Evolutionary conservation across 2,113 vertebrate species (phyloP).

Genomic region (Verasper variegatus): DNA sequence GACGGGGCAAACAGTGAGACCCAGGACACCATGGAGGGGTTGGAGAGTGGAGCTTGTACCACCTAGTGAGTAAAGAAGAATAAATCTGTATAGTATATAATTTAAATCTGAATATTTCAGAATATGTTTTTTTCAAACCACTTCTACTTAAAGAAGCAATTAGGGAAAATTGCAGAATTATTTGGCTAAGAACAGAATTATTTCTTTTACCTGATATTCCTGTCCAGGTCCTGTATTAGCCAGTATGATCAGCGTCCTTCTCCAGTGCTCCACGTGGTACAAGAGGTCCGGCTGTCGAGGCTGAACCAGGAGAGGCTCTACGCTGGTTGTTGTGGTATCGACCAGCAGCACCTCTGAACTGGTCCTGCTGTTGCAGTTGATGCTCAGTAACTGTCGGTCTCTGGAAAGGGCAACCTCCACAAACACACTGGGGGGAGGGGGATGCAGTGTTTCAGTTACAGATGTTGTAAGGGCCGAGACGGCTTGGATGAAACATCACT

Average conservation of each 20-base stretch:
- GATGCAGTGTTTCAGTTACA: not conserved
- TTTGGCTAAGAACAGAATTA: too few relatives aligned
- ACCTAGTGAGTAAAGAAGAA: constrained; percentile 78
- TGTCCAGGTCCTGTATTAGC: constrained; percentile 87
- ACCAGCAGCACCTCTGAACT: constrained; percentile 92
- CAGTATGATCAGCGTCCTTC: constrained; percentile 87
- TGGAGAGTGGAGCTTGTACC: constrained; percentile 84
- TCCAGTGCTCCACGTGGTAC: constrained; percentile 92
- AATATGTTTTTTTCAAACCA: too few relatives aligned
- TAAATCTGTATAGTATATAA: not conserved
- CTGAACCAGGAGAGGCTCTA: constrained; percentile 86
- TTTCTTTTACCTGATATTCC: constrained; percentile 86
- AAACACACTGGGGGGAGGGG: constrained; percentile 77
- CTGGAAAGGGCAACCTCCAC: constrained; percentile 91
- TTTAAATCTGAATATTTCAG: too few relatives aligned
- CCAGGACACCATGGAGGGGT: constrained; percentile 86
- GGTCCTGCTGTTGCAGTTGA: constrained; percentile 93
- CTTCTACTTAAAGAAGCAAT: too few relatives aligned
- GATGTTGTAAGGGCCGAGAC: not conserved
- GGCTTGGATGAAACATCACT: not conserved
- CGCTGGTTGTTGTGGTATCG: constrained; percentile 79
- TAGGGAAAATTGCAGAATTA: too few relatives aligned
- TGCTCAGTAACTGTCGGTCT: constrained; percentile 87
- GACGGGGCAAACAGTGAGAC: constrained; percentile 82
- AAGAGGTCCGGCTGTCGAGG: constrained; percentile 84